Evolutionary conservation across 2,888 invertebrate species (phyloP), one percentile per base, ranked within the genome.

Genomic region (Chloroclystis v-ata): DNA sequence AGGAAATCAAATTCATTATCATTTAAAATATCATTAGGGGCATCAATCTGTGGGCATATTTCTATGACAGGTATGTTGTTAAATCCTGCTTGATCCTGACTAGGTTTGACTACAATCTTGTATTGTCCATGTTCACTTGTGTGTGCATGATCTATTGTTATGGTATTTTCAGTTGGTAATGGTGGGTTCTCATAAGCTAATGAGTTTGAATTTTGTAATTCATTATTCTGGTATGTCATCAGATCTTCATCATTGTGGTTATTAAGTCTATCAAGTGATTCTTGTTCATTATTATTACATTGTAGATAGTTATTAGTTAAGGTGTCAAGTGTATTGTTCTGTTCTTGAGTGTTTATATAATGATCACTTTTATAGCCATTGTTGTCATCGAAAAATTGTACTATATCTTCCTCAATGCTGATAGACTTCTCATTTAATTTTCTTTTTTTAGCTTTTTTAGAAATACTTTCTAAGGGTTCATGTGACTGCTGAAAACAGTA

Each of bases 31-130:
- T 20, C 20, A 20, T 20, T 20, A 4, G 20, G 20, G 5, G 26
- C 7, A 25, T 29, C 7, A 6, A 28, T 10, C 4, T 35, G 9
- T 10, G 35, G 30, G 12, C 43, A 43, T 40, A 50, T 46, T 40
- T 37, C 50, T 30, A 50, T 43, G 11, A 43, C 39, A 12, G 46
- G 50, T 11, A 46, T 43, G 11, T 41, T 41, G 1, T 40, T 42
- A 24, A n/a, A 11, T 13, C 30, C 25, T 3, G 33, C 28, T 13
- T 8, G n/a, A 5, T 41, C 12, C n/a, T n/a, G 11, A 12, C 16
- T 1, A 7, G 33, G 20, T 33, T 43, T 46, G 2, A 50, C 29
- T 28, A 46, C 30, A n/a, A 50, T 42, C 33, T 42, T 42, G 33
- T 49, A 49, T 13, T 42, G 12, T 32, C 4, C 9, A 13, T 8